These are phyloP conservation scores for Eulemur coronatus DNA, from an alignment of 2,797 vertebrate species.

Conservation along the genomic window DNA sequence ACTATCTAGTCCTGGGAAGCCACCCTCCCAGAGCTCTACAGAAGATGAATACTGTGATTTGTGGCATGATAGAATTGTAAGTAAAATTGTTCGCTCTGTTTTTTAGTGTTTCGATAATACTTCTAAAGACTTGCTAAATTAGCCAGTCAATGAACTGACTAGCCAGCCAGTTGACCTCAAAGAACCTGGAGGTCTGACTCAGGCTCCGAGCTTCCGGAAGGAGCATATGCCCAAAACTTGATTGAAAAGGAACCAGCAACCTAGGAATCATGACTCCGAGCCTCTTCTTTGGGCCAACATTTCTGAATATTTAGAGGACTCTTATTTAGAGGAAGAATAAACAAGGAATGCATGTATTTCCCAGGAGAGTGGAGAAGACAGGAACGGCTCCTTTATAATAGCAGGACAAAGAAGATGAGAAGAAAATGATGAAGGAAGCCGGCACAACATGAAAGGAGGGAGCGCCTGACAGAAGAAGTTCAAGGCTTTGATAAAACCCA, in stretches of 20 bases:
- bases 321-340: background rate
- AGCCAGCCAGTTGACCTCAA: background rate
- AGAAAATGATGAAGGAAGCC: background rate
- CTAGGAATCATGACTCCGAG: background rate
- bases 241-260: background rate
- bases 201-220: background rate
- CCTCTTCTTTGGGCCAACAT: background rate
- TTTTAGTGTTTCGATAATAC: background rate
- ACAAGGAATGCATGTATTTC: background rate
- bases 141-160: background rate
- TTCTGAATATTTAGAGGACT: background rate
- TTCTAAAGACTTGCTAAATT: background rate
- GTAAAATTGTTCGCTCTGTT: background rate
- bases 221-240: background rate
- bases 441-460: background rate
- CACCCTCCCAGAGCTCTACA: background rate
- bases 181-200: background rate
- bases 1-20: background rate
- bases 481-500: conserved; percentile 5
- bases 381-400: background rate
- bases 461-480: background rate
- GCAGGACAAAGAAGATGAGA: background rate
- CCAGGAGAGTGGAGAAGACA: background rate
- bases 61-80: background rate
- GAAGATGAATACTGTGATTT: background rate